Base-by-base conservation (phyloP, 2,888 invertebrate species). In the Tipula lateralis region DNA sequence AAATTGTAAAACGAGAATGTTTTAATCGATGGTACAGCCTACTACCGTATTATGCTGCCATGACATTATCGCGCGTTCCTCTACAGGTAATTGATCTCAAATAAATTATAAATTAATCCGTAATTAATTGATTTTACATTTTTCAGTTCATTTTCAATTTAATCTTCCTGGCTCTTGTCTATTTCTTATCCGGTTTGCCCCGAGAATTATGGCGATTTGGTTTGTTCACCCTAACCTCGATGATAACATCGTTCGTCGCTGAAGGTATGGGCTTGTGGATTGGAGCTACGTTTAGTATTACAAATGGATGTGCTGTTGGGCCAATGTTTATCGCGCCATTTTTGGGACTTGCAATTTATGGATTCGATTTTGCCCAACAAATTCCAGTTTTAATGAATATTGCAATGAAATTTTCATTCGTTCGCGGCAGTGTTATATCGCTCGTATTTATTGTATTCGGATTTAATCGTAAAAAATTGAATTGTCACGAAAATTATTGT, bases 231-330 rank as follows among this genome's bases (percentile, higher is more conserved):
- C 87, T 93, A 0, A 91, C 95, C 30, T 93, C 94, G 0, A 92
- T 94, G 84, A 91, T 94, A 84, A 93, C 94, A 7, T 94, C 95
- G 0, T 90, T 96, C 66, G 94, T 94, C 0, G 93, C 95, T 19
- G 96, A 96, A 88, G 95, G 95, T 36, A 91, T 96, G 88, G 96
- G 96, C 0, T 88, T 96, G 85, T 93, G 95, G 0, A 95, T 96
- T 87, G 96, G 96, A 84, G 93, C 94, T 2, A 90, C 93, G 9
- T 94, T 94, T 86, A 93, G 91, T 88, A 91, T 94, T 85, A 92
- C 92, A 87, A 94, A 94, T 86, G 94, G 94, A 29, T 92, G 93
- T 85, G 93, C 93, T 5, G 92, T 94, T 82, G 94, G 93, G 0
- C 94, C 94, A 0, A 89, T 93, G 84, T 89, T 92, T 0, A 92